These are phyloP conservation scores for Sebastes fasciatus DNA, from an alignment of 2,113 vertebrate species.

Conservation along the genomic window DNA sequence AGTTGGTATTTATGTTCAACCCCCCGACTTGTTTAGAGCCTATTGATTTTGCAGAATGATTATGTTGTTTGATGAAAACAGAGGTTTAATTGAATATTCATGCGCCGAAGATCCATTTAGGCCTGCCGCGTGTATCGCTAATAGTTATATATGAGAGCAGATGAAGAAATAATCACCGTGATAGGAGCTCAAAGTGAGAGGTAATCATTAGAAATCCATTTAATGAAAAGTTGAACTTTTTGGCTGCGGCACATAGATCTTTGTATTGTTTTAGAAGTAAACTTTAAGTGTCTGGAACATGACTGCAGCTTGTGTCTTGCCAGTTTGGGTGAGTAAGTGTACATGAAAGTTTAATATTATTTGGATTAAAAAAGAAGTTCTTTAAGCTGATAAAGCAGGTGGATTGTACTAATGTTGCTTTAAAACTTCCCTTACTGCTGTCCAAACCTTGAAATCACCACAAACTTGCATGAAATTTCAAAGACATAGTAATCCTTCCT, in stretches of 20 bases:
- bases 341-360: neutral
- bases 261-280: neutral
- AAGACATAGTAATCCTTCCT: neutral
- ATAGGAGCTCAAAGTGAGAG: neutral
- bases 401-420: neutral
- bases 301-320: neutral
- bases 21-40: conserved; percentile 46
- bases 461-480: neutral
- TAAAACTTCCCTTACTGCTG: neutral
- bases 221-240: neutral
- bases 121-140: neutral
- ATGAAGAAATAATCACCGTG: conserved; percentile 6
- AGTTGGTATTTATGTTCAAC: conserved; percentile 42
- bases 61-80: conserved; percentile 53
- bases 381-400: neutral
- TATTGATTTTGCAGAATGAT: conserved; percentile 68
- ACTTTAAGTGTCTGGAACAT: neutral
- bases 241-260: neutral
- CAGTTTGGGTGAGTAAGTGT: neutral
- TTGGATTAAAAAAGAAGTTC: neutral
- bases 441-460: neutral
- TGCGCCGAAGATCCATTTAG: conserved; percentile 23
- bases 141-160: conserved; percentile 3
- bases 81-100: conserved; percentile 55
- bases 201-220: conserved; percentile 13